Percentiles rank a stretch among this genome's conserved stretches.
Evolutionary conservation across 2,888 invertebrate genomes (phyloP).

Genomic region (Lamellibrachia satsuma): DNA sequence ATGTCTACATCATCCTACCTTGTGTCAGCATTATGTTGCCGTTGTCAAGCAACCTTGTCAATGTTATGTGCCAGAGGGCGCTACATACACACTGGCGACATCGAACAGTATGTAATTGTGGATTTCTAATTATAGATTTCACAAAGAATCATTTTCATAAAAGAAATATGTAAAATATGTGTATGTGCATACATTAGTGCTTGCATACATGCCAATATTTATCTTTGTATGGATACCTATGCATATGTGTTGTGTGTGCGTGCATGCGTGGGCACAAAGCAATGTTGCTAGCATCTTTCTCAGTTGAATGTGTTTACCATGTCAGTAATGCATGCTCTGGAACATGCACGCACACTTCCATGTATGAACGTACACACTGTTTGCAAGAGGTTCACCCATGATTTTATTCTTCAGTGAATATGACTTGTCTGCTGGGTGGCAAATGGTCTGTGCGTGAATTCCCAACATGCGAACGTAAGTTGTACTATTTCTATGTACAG

Average conservation of each 20-base stretch:
- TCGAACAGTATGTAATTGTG: too few relatives aligned
- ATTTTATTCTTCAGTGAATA: neutral
- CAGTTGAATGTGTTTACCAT: neutral
- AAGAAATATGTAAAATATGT: too few relatives aligned
- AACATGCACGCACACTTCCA: neutral
- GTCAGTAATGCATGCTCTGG: neutral
- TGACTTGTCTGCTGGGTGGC: neutral
- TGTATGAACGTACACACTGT: neutral
- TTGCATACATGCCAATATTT: too few relatives aligned
- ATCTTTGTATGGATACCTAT: neutral
- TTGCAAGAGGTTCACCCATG: neutral
- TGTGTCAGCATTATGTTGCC: too few relatives aligned
- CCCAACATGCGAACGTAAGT: conserved; percentile 6
- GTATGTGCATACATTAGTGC: too few relatives aligned
- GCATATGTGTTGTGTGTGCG: neutral
- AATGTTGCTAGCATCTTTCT: neutral
- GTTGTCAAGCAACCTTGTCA: too few relatives aligned
- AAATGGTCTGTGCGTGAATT: neutral
- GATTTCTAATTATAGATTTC: too few relatives aligned
- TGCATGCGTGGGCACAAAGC: neutral
- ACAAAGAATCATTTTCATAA: too few relatives aligned
- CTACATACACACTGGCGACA: too few relatives aligned
- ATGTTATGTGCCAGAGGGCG: too few relatives aligned
- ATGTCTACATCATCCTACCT: too few relatives aligned
- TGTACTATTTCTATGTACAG: neutral